Percentiles rank a stretch among this genome's conserved stretches.
Evolutionary conservation across 1,140 invertebrate species (phyloP).

Genomic region (Drosophila lacertosa): DNA sequence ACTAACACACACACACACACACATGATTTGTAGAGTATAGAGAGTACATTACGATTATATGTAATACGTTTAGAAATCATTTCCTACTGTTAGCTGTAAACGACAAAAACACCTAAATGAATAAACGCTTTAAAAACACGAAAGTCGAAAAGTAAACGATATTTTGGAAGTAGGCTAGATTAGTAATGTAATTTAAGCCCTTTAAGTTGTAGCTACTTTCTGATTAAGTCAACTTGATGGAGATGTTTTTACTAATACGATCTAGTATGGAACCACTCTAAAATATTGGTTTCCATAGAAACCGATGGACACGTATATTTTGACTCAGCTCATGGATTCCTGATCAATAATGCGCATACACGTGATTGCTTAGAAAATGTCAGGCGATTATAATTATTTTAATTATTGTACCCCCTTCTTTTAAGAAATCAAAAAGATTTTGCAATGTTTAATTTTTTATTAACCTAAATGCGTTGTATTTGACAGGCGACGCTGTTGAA

Average conservation of each 20-base stretch:
- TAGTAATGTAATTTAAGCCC: no score
- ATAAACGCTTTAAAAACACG: constrained; percentile 79
- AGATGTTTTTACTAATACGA: no score
- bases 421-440: background rate
- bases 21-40: constrained; percentile 53
- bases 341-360: no score
- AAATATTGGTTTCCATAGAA: no score
- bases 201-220: no score
- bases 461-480: constrained; percentile 56
- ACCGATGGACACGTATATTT: no score
- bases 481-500: constrained; percentile 77
- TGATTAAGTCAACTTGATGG: no score
- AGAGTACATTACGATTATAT: constrained; percentile 56
- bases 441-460: constrained; percentile 9
- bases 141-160: no score
- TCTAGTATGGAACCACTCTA: no score
- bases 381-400: no score
- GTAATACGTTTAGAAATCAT: constrained; percentile 77
- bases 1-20: constrained; percentile 11
- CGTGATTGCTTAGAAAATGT: no score
- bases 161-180: background rate
- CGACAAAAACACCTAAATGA: constrained; percentile 63
- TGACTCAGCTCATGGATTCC: no score
- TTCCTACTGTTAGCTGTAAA: constrained; percentile 82
- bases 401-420: background rate